Evolutionary conservation across 2,797 vertebrate species (phyloP).

Genomic region (Phyllotis vaccarum): DNA sequence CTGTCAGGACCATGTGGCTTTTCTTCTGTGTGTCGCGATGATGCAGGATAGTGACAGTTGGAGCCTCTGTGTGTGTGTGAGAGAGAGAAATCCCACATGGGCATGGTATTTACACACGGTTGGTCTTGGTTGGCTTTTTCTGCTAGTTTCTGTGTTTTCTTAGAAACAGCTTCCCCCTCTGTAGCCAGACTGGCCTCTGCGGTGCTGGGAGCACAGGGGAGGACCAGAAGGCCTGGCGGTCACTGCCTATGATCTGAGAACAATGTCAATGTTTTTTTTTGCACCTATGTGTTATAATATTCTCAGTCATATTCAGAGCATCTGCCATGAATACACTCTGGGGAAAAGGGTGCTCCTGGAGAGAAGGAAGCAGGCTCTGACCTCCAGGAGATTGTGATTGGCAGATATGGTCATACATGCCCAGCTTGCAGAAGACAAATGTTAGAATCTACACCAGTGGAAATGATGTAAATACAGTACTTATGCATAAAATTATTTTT

Average conservation of each 20-base stretch:
- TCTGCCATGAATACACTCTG: not conserved
- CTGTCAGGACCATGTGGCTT: not conserved
- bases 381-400: not conserved
- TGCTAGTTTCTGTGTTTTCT: not conserved
- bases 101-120: not conserved
- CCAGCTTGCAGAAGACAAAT: not conserved
- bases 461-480: not conserved
- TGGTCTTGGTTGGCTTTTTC: not conserved
- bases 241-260: not conserved
- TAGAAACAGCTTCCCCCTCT: not conserved
- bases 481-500: not conserved
- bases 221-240: not conserved
- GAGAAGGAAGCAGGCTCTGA: not conserved
- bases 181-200: not conserved
- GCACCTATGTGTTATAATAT: not conserved
- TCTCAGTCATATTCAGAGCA: not conserved
- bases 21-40: not conserved
- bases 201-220: not conserved
- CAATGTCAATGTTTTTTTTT: not conserved
- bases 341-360: not conserved
- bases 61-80: not conserved
- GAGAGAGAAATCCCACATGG: not conserved
- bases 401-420: not conserved
- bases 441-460: not conserved
- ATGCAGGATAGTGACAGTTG: rapidly evolving